These are phyloP conservation scores for Coturnix japonica DNA, from an alignment of 2,113 vertebrate species.

Conservation along the genomic window DNA sequence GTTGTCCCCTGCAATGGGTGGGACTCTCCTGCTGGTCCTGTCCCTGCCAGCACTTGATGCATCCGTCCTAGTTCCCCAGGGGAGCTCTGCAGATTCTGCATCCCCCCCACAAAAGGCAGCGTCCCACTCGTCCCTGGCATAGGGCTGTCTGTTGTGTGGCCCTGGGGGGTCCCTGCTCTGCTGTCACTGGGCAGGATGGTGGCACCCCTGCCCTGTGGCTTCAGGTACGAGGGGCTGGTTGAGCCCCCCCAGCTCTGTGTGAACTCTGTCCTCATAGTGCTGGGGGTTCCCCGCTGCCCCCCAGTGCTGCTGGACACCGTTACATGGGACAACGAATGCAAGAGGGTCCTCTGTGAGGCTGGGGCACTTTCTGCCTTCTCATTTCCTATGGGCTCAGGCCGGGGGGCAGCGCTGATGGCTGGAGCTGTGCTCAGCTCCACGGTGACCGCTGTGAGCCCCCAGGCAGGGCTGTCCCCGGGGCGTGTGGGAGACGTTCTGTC, in stretches of 20 bases:
- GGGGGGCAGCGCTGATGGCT: rapidly evolving
- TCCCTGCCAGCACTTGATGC: no score
- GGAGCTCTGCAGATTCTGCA: background rate
- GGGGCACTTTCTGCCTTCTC: rapidly evolving
- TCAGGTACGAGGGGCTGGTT: rapidly evolving
- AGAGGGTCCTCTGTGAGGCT: rapidly evolving
- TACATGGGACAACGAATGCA: rapidly evolving
- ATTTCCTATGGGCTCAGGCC: background rate
- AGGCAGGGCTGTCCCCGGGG: background rate
- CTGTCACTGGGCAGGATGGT: rapidly evolving
- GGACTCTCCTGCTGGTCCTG: background rate
- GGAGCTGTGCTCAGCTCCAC: rapidly evolving
- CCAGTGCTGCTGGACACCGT: rapidly evolving
- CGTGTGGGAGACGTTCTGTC: rapidly evolving
- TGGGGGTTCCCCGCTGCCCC: background rate
- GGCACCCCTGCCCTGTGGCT: background rate
- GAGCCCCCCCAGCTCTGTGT: background rate
- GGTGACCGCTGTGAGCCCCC: background rate
- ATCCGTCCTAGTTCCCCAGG: rapidly evolving
- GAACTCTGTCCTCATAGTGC: background rate
- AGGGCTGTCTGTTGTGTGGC: rapidly evolving
- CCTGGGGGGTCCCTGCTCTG: rapidly evolving
- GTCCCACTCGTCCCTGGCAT: rapidly evolving
- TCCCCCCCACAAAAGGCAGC: rapidly evolving
- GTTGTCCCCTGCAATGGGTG: rapidly evolving